Percentiles rank a stretch among this genome's conserved stretches.
Conservation (phyloP, 1,140 invertebrate genomes). For the Caenorhabditis tropicalis region DNA sequence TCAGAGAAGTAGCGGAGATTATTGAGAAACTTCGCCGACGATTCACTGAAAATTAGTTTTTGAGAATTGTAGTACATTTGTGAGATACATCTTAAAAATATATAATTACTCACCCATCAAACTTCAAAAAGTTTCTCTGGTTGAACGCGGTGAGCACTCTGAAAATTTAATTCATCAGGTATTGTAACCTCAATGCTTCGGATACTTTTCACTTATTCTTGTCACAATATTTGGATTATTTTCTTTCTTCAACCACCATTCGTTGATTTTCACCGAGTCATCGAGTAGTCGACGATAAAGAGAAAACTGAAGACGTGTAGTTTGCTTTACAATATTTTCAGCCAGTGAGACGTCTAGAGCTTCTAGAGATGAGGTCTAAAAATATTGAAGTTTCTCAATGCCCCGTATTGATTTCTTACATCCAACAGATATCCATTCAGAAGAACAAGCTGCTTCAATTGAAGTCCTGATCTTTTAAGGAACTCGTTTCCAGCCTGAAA, state of each 20-base stretch:
- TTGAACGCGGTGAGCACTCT: neutral
- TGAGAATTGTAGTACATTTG: no score
- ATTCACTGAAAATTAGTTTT: no score
- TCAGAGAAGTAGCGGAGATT: neutral
- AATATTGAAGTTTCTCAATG: neutral
- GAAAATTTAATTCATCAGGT: neutral
- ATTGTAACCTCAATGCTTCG: no score
- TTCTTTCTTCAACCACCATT: neutral
- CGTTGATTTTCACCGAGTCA: neutral
- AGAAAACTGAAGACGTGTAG: neutral
- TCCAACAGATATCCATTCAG: constrained; percentile 18
- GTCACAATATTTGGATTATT: neutral
- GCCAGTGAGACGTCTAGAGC: neutral
- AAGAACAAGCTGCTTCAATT: neutral
- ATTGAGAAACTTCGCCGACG: neutral
- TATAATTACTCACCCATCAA: no score
- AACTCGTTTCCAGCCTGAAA: neutral
- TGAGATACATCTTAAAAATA: no score
- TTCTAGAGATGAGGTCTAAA: neutral
- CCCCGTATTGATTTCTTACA: neutral
- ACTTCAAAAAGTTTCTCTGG: neutral
- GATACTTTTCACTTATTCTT: neutral
- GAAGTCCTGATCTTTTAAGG: neutral
- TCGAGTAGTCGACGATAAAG: neutral
- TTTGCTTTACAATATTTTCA: constrained; percentile 4